Evolutionary conservation across 2,113 vertebrate genomes (phyloP).

Genomic region (Cyprinodon tularosa): DNA sequence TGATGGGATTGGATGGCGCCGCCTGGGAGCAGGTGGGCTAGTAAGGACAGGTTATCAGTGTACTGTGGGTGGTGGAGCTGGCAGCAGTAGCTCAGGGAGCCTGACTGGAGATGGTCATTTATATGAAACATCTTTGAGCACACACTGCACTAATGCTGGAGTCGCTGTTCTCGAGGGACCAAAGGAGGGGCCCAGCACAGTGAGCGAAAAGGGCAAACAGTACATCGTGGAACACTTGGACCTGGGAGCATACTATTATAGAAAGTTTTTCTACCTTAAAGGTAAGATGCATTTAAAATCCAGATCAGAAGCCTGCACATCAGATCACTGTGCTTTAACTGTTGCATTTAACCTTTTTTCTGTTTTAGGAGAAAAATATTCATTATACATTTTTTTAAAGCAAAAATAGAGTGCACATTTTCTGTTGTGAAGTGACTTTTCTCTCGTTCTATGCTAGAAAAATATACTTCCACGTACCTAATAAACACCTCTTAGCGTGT

Average conservation of each 20-base stretch:
- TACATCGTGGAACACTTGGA: conserved; percentile 95
- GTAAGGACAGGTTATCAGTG: conserved; percentile 42
- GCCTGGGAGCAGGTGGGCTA: conserved; percentile 66
- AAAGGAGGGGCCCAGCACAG: conserved; percentile 86
- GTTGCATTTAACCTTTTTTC: background rate
- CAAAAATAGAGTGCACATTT: no score
- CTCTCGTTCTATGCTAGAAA: no score
- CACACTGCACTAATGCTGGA: conserved; percentile 93
- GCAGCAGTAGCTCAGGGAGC: conserved; percentile 37
- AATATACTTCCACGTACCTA: no score
- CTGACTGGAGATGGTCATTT: conserved; percentile 82
- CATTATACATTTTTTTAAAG: no score
- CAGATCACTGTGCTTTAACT: no score
- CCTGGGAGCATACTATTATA: conserved; percentile 92
- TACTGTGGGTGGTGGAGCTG: conserved; percentile 56
- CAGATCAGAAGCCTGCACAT: background rate
- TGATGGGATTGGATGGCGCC: conserved; percentile 87
- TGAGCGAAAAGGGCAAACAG: conserved; percentile 89
- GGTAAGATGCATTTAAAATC: conserved; percentile 76
- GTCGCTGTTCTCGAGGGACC: conserved; percentile 93
- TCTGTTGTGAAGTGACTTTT: no score
- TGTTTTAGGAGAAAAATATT: background rate
- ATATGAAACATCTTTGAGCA: conserved; percentile 88
- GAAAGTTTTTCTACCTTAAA: conserved; percentile 92
- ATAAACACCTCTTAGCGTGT: no score